Percentiles rank a stretch among this genome's conserved stretches.
Conservation (phyloP, 2,888 invertebrate species). For the Leptopilina drosophilae region DNA sequence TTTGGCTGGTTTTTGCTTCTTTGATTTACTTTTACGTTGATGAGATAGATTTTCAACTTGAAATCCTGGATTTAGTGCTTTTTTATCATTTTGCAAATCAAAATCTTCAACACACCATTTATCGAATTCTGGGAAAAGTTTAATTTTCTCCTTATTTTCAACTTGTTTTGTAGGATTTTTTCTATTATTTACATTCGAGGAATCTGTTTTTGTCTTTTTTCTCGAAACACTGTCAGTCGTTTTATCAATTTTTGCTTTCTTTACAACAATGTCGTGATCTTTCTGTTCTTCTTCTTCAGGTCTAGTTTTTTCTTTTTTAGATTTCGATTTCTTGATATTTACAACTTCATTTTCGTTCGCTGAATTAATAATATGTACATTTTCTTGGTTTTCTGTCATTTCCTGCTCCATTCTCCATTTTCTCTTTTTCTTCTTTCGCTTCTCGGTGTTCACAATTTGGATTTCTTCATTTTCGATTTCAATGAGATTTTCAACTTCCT, state of each 20-base stretch:
- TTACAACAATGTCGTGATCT: background rate
- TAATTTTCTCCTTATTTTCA: background rate
- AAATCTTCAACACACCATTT: background rate
- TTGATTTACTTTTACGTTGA: background rate
- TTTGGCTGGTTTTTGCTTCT: background rate
- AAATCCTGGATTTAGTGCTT: background rate
- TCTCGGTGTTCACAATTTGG: background rate
- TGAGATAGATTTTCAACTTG: background rate
- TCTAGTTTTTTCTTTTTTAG: background rate
- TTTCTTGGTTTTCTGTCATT: too few species aligned
- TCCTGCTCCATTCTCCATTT: background rate
- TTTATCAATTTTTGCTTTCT: too few species aligned
- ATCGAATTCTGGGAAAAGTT: background rate
- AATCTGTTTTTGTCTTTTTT: too few species aligned
- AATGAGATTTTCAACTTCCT: too few species aligned
- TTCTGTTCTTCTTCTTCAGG: background rate
- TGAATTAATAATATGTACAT: background rate
- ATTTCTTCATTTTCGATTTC: background rate
- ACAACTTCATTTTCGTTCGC: background rate
- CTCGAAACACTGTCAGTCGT: too few species aligned
- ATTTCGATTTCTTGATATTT: background rate
- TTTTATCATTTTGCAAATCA: background rate
- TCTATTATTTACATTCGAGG: too few species aligned
- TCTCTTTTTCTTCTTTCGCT: constrained; percentile 3
- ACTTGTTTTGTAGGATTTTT: too few species aligned